These are phyloP conservation scores for Alloscopus bannaensis DNA, from an alignment of 2,888 invertebrate genomes.

Conservation along the genomic window DNA sequence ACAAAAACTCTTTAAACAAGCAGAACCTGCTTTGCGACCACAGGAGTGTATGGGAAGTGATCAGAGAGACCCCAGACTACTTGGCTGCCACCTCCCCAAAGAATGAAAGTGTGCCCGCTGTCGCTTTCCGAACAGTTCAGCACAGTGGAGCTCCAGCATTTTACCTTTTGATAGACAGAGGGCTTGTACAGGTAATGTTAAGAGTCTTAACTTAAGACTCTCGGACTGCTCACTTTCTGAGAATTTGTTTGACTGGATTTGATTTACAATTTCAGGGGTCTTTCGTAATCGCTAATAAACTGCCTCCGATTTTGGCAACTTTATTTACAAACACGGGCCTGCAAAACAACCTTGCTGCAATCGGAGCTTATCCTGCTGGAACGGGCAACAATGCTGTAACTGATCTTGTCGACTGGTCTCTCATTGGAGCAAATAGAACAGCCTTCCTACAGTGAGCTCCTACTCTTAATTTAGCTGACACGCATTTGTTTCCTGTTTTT, in stretches of 20 bases:
- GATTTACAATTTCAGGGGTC: slow-evolving; percentile 33
- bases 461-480: too few relatives aligned
- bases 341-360: slow-evolving; percentile 29
- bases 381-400: background rate
- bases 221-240: background rate
- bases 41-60: slow-evolving; percentile 69
- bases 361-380: slow-evolving; percentile 55
- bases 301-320: slow-evolving; percentile 33
- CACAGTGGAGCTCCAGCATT: slow-evolving; percentile 53
- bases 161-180: slow-evolving; percentile 62
- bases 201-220: background rate
- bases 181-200: slow-evolving; percentile 59
- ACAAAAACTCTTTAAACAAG: slow-evolving; percentile 80
- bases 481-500: background rate
- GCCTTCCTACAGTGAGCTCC: slow-evolving; percentile 42
- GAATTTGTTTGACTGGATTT: background rate
- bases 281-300: slow-evolving; percentile 38
- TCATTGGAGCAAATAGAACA: slow-evolving; percentile 41
- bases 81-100: slow-evolving; percentile 44
- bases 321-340: background rate
- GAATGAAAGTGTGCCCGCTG: slow-evolving; percentile 28
- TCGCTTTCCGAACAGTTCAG: slow-evolving; percentile 44
- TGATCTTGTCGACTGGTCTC: slow-evolving; percentile 53
- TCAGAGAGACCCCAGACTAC: slow-evolving; percentile 64
- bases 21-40: slow-evolving; percentile 77